Evolutionary conservation across 2,888 invertebrate genomes (phyloP), one percentile per base, ranked within the genome.

Genomic region (Ommatoiulus sabulosus): DNA sequence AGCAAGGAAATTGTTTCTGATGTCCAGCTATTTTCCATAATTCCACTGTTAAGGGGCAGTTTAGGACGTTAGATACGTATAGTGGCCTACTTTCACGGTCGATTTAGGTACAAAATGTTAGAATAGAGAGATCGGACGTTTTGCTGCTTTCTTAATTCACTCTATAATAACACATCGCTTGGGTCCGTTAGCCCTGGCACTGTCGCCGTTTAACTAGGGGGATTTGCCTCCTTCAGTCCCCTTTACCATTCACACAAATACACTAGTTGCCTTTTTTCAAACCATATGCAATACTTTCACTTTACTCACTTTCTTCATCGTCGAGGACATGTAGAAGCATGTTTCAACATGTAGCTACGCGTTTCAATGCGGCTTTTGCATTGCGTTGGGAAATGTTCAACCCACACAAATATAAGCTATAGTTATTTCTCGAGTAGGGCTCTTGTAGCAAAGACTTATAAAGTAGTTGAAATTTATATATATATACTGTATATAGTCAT

Each of bases 201-300:
- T 80, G 80, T 80, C 80, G 35, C 80, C 80, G 35, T 35, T 80
- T 35, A 72, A 35, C 24, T 10, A 35, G 24, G 80, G 72, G 80
- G 35, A 80, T 24, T 80, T 80, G 80, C 35, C 35, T 80, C 80
- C 80, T 80, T 24, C 10, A 24, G 80, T 15, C 80, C 80, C 35
- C 35, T 35, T 48, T 86, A 86, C 86, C 87, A 87, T 80, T 44
- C 48, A 80, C 72, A 72, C 80, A 80, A 80, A 80, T 57, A 88
- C 88, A 88, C 88, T 88, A 88, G 88, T 88, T 88, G 88, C 88
- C 88, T 88, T 80, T 80, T 80, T 80, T 80, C 80, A 35, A 80
- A 80, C 80, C 84, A 44, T 57, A 85, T 88, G 87, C 87, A 87
- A 57, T 87, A 87, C 87, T 57, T 86, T 86, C 48, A 80, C 80